Conservation (phyloP, 1,140 invertebrate genomes). For the Tachypleus tridentatus region DNA sequence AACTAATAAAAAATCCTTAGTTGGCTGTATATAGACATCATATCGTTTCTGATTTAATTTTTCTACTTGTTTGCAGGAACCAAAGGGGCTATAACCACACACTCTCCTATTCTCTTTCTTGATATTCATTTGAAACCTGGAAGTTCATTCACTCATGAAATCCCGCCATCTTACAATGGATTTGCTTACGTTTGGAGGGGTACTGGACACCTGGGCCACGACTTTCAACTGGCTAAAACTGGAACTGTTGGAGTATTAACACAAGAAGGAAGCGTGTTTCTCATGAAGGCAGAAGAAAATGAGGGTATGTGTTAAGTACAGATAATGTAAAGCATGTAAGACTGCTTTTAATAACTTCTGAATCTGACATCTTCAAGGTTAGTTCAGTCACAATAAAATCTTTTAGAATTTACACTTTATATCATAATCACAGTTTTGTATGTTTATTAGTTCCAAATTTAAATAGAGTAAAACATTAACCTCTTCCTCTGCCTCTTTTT, state of each 20-base stretch:
- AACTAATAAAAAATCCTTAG: no score
- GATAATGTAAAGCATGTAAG: background rate
- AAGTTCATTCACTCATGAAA: constrained; percentile 14
- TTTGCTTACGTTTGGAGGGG: constrained; percentile 25
- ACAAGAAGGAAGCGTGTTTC: constrained; percentile 11
- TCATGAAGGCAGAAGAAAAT: constrained; percentile 15
- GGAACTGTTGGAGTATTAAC: constrained; percentile 19
- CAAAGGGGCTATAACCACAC: constrained; percentile 16
- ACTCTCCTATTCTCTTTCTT: constrained; percentile 21
- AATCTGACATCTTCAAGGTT: background rate
- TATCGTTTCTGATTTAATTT: no score
- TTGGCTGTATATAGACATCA: no score
- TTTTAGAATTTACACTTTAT: no score
- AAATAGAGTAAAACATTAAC: no score
- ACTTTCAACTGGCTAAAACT: constrained; percentile 11
- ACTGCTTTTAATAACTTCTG: background rate
- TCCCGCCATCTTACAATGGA: constrained; percentile 15
- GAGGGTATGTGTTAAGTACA: constrained; percentile 11
- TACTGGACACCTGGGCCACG: constrained; percentile 17
- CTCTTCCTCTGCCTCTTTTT: no score
- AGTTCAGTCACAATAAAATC: no score
- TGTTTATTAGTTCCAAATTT: no score
- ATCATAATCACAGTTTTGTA: no score
- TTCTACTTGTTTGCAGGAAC: constrained; percentile 14
- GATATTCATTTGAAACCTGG: constrained; percentile 20